Evolutionary conservation across 2,888 invertebrate species (phyloP).

Genomic region (Perizoma affinitatum): DNA sequence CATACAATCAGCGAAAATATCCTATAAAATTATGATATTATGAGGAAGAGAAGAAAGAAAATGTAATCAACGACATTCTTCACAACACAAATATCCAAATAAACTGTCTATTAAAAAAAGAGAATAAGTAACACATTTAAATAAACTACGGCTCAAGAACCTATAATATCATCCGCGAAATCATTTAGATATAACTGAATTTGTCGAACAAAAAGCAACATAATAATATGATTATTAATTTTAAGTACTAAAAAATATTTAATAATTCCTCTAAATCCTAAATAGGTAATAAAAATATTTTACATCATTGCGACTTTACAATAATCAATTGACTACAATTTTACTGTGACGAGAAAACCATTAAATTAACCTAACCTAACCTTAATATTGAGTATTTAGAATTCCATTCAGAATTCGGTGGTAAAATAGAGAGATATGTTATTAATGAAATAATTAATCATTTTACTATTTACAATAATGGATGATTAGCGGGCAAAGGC

Average conservation of each 20-base stretch:
- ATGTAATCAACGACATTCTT: not conserved
- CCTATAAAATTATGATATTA: not conserved
- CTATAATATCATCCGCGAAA: conserved; percentile 18
- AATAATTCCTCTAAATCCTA: conserved; percentile 28
- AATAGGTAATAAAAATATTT: conserved; percentile 30
- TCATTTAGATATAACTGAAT: conserved; percentile 20
- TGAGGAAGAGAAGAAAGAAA: not conserved
- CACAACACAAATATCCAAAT: conserved; percentile 3
- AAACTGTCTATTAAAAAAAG: too few species aligned
- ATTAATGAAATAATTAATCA: conserved; percentile 40
- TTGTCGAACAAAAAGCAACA: conserved; percentile 31
- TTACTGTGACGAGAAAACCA: conserved; percentile 70
- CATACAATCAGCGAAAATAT: too few species aligned
- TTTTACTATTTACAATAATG: conserved; percentile 32
- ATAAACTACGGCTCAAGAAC: not conserved
- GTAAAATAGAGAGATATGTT: conserved; percentile 66
- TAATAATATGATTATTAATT: conserved; percentile 29
- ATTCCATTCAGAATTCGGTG: conserved; percentile 61
- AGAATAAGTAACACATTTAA: not conserved
- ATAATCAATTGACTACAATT: conserved; percentile 66
- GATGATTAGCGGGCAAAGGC: conserved; percentile 10
- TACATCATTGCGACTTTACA: conserved; percentile 53
- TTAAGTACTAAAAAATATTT: conserved; percentile 14
- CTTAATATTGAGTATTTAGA: conserved; percentile 68
- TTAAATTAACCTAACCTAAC: conserved; percentile 44